phyloP scores from a whole-genome alignment of 2,888 invertebrate species.

The Oscheius sp. region DNA sequence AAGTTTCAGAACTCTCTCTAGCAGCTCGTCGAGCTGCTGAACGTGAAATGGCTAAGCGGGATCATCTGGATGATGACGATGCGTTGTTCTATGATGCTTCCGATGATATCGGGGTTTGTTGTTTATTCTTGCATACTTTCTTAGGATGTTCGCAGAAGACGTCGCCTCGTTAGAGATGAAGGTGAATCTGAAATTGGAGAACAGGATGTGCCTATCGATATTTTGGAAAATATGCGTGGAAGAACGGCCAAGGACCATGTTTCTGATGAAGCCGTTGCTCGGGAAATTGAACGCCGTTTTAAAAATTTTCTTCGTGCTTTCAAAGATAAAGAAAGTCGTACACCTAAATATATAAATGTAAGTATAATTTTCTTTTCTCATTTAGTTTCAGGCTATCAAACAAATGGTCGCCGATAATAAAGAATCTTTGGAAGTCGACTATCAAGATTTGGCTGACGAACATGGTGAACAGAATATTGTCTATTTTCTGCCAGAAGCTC shows the following conservation, averaged over 20 bases:
- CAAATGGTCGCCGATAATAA: constrained; percentile 74
- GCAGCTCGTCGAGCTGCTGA: constrained; percentile 90
- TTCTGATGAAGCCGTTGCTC: constrained; percentile 89
- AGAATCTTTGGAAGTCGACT: constrained; percentile 88
- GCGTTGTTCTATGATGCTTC: constrained; percentile 65
- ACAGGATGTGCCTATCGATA: constrained; percentile 82
- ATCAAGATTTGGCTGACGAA: constrained; percentile 84
- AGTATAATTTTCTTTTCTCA: too few relatives aligned
- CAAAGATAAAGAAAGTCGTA: constrained; percentile 46
- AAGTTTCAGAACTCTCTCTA: constrained; percentile 83
- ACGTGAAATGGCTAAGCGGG: constrained; percentile 84
- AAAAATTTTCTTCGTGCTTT: constrained; percentile 34
- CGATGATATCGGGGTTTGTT: constrained; percentile 37
- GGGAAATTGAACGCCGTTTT: constrained; percentile 88
- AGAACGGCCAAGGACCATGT: constrained; percentile 95
- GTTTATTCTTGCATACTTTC: too few relatives aligned
- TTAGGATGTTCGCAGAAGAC: constrained; percentile 12
- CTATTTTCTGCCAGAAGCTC: constrained; percentile 96
- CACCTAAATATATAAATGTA: constrained; percentile 59
- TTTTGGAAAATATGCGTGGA: constrained; percentile 95
- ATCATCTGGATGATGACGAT: constrained; percentile 76
- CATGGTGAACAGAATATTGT: constrained; percentile 88
- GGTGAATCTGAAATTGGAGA: constrained; percentile 60
- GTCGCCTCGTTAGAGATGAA: constrained; percentile 34
- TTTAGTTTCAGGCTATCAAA: constrained; percentile 48